Evolutionary conservation across 2,797 vertebrate species (phyloP).

Genomic region (Dromococcyx pavoninus): DNA sequence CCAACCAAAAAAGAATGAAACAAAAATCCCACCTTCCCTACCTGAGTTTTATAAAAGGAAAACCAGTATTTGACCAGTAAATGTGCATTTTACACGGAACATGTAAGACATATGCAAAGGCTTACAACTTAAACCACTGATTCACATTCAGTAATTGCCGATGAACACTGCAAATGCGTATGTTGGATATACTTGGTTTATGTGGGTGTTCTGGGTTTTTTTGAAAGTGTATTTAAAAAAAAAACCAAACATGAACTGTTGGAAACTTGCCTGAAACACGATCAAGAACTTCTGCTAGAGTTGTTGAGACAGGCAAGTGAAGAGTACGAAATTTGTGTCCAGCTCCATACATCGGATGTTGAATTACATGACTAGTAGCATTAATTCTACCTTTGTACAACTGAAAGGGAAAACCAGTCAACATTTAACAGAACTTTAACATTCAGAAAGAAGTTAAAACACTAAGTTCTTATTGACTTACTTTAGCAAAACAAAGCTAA

Average conservation of each 20-base stretch:
- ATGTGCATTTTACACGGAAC: not conserved
- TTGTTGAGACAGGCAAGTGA: slow-evolving; percentile 96
- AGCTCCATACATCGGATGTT: slow-evolving; percentile 98
- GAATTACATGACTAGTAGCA: slow-evolving; percentile 98
- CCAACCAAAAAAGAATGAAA: not conserved
- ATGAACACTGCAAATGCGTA: not conserved
- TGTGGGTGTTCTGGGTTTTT: not conserved
- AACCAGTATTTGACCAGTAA: not conserved
- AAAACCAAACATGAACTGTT: not conserved
- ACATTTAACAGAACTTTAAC: not conserved
- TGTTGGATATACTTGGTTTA: not conserved
- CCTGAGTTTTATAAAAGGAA: not conserved
- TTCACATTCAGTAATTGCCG: not conserved
- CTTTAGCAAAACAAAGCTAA: not conserved
- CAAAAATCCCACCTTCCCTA: not conserved
- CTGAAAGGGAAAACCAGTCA: slow-evolving; percentile 72
- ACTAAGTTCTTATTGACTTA: not conserved
- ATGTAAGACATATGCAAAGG: not conserved
- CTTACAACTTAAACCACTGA: not conserved
- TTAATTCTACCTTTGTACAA: slow-evolving; percentile 99
- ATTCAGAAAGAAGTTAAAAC: not conserved
- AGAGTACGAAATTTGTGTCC: slow-evolving; percentile 98
- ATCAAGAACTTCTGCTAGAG: slow-evolving; percentile 94
- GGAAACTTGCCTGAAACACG: slow-evolving; percentile 89
- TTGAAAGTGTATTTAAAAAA: not conserved